Conservation (phyloP, 2,113 vertebrate species). For the Physeter macrocephalus region DNA sequence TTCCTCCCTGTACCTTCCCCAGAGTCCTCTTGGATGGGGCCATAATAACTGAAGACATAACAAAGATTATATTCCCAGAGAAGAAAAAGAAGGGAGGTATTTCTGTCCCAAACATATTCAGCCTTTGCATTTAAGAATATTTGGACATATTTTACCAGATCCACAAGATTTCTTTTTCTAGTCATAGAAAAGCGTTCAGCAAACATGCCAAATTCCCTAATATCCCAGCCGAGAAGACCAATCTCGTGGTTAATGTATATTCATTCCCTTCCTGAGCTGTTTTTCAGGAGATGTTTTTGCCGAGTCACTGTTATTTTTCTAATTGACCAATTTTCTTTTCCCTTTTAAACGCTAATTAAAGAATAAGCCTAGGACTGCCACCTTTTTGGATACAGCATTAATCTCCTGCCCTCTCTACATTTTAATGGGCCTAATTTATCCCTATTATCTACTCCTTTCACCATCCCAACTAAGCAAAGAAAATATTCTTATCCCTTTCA, state of each 20-base stretch:
- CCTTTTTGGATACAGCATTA: constrained; percentile 66
- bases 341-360: constrained; percentile 72
- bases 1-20: not conserved
- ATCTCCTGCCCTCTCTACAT: constrained; percentile 59
- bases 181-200: constrained; percentile 14
- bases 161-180: not conserved
- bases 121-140: not conserved
- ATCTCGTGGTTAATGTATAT: not conserved
- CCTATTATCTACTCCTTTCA: constrained; percentile 61
- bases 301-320: constrained; percentile 44
- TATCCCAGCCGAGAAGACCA: not conserved
- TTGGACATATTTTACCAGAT: not conserved
- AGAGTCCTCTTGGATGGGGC: not conserved
- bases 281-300: constrained; percentile 42
- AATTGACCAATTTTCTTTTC: constrained; percentile 72
- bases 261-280: constrained; percentile 10
- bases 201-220: constrained; percentile 31
- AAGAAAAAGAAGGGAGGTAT: not conserved
- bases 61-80: not conserved
- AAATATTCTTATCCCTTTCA: constrained; percentile 15
- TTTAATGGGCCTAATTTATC: constrained; percentile 73
- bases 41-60: not conserved
- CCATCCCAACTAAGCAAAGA: not conserved
- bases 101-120: not conserved
- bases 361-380: constrained; percentile 55